Conservation (phyloP, 2,888 invertebrate genomes). For the Noctua comes region DNA sequence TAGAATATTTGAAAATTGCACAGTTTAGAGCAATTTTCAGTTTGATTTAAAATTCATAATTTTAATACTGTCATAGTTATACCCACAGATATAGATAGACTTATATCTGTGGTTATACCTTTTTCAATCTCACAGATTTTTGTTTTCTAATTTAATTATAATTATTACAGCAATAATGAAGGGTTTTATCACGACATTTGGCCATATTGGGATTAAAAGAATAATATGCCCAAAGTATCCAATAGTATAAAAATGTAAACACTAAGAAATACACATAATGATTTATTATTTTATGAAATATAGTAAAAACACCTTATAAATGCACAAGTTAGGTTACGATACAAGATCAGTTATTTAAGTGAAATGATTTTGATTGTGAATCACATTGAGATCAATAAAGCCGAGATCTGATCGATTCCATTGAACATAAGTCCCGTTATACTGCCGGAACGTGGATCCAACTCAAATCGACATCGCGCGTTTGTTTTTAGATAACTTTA, state of each 20-base stretch:
- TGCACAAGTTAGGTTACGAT: slow-evolving; percentile 9
- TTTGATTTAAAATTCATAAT: slow-evolving; percentile 27
- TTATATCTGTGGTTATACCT: neutral
- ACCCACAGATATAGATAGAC: too few species aligned
- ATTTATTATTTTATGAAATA: neutral
- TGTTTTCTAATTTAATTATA: neutral
- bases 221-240: neutral
- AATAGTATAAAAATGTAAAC: neutral
- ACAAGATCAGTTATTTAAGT: neutral
- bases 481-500: too few species aligned
- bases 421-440: neutral
- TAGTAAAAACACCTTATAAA: slow-evolving; percentile 17
- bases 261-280: neutral
- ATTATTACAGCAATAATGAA: neutral
- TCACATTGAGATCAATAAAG: neutral
- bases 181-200: too few species aligned
- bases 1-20: slow-evolving; percentile 39
- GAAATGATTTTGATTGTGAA: neutral
- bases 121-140: slow-evolving; percentile 1
- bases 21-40: slow-evolving; percentile 14
- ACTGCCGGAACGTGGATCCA: too few species aligned
- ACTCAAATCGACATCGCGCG: too few species aligned
- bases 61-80: slow-evolving; percentile 24
- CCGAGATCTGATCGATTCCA: neutral
- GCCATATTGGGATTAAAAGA: neutral